phyloP scores from a whole-genome alignment of 1,140 invertebrate genomes.

The Meloidogyne exigua region DNA sequence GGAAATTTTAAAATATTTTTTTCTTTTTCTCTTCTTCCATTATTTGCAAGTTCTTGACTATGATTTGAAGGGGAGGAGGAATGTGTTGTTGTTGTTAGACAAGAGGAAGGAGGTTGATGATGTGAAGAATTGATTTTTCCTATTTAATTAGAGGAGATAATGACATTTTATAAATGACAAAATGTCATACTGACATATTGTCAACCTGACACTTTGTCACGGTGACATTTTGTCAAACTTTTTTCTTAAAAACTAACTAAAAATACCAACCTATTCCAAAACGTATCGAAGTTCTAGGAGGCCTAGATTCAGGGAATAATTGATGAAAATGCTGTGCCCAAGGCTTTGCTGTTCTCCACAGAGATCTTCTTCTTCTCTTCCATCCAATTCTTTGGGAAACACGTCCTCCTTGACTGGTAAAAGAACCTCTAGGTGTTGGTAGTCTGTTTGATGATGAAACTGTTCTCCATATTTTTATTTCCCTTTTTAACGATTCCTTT shows the following conservation, averaged over 20 bases:
- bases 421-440: constrained; percentile 11
- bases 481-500: background rate
- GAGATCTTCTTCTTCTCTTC: constrained; percentile 13
- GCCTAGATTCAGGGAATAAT: background rate
- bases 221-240: too few relatives aligned
- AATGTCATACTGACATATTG: too few relatives aligned
- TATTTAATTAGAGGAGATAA: background rate
- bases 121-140: background rate
- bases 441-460: background rate
- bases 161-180: too few relatives aligned
- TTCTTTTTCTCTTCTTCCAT: too few relatives aligned
- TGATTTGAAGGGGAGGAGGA: background rate
- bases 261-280: background rate
- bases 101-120: background rate
- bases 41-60: background rate
- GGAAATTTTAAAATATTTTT: background rate
- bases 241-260: background rate
- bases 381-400: background rate
- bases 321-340: background rate
- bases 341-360: background rate
- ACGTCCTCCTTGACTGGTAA: constrained; percentile 5
- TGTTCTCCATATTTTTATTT: background rate
- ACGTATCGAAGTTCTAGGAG: background rate
- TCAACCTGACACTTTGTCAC: too few relatives aligned
- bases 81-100: background rate